These are phyloP conservation scores for Busseola fusca DNA, from an alignment of 2,888 invertebrate species.

Conservation along the genomic window DNA sequence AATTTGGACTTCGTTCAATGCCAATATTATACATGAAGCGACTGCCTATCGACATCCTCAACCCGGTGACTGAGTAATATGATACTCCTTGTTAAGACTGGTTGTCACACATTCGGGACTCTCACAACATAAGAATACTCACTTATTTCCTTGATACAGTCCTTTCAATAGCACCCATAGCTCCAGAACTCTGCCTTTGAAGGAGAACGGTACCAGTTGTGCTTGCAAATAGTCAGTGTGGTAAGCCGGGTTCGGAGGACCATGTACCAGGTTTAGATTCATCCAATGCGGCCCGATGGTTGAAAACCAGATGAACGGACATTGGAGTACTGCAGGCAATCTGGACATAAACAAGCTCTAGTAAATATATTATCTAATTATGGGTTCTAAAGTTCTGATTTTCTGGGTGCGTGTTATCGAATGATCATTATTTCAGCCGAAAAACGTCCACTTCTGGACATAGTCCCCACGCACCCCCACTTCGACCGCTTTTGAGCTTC, in stretches of 20 bases:
- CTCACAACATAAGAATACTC: constrained; percentile 16
- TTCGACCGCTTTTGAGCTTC: too few relatives aligned
- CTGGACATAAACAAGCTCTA: constrained; percentile 59
- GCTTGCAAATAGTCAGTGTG: constrained; percentile 45
- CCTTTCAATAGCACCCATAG: constrained; percentile 28
- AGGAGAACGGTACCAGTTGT: constrained; percentile 64
- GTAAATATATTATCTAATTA: not conserved
- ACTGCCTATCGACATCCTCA: not conserved
- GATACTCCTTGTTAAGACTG: not conserved
- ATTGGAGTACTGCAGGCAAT: constrained; percentile 66
- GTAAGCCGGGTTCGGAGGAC: constrained; percentile 67
- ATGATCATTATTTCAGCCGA: too few relatives aligned
- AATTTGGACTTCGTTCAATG: not conserved
- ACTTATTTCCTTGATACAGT: constrained; percentile 23
- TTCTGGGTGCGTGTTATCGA: not conserved
- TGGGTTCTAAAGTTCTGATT: not conserved
- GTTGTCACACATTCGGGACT: not conserved
- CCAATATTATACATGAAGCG: not conserved
- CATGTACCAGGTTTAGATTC: constrained; percentile 64
- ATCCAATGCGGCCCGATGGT: constrained; percentile 68
- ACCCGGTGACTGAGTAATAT: not conserved
- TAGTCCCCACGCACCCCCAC: too few relatives aligned
- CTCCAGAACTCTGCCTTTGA: constrained; percentile 59
- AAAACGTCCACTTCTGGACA: too few relatives aligned
- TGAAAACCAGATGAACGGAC: constrained; percentile 74